Percentiles rank a stretch among this genome's conserved stretches.
Evolutionary conservation across 2,113 vertebrate genomes (phyloP).

Genomic region (Ornithorhynchus anatinus): DNA sequence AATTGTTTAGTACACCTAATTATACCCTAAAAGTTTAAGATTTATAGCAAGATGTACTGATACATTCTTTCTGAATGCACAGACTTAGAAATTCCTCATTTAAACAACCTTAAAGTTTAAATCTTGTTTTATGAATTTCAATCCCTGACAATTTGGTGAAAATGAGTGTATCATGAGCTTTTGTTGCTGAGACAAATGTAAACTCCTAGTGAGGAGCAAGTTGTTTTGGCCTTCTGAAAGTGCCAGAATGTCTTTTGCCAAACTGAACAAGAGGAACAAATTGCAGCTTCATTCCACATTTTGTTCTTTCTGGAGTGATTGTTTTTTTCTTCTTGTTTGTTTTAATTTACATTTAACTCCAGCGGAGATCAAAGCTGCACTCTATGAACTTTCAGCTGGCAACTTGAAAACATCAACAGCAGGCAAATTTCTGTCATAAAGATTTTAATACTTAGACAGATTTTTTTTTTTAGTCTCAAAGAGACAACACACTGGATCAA

Average conservation of each 20-base stretch:
- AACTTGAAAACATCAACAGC: constrained; percentile 37
- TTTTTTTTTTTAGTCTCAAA: constrained; percentile 2
- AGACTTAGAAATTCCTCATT: background rate
- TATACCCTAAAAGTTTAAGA: too few relatives aligned
- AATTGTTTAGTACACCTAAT: too few relatives aligned
- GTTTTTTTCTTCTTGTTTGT: background rate
- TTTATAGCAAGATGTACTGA: too few relatives aligned
- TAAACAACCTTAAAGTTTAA: constrained; percentile 3
- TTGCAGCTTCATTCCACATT: background rate
- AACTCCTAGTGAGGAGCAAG: background rate
- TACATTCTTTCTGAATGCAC: too few relatives aligned
- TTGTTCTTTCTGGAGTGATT: background rate
- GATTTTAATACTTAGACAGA: constrained; percentile 38
- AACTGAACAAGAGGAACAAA: constrained; percentile 34
- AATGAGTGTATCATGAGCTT: background rate
- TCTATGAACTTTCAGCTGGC: background rate
- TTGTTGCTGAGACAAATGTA: constrained; percentile 12
- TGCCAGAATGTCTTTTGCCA: background rate
- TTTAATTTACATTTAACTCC: constrained; percentile 21
- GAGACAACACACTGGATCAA: constrained; percentile 11
- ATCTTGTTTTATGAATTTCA: constrained; percentile 6
- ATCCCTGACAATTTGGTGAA: background rate
- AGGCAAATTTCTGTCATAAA: constrained; percentile 29
- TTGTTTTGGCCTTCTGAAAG: background rate
- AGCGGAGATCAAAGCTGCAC: constrained; percentile 23